Base-by-base conservation (phyloP, 2,888 invertebrate genomes). In the Ariolimax columbianus region DNA sequence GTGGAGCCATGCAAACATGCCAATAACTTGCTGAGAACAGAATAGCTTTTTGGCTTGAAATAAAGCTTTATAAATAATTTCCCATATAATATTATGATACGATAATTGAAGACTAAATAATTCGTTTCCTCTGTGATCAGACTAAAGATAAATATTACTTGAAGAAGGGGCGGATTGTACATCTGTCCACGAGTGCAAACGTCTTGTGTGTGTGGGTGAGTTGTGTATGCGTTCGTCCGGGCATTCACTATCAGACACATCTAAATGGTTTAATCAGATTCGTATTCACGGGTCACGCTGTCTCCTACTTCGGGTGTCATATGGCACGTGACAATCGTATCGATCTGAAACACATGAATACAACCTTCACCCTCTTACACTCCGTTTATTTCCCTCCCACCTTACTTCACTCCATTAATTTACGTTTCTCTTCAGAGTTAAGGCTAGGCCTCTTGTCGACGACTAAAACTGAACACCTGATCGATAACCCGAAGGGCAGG, bases 401-500 rank as follows among this genome's bases (percentile, higher is more conserved):
- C 33, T 75, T 75, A 73, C 33, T 75, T 36, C 75, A 4, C 51
- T 75, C 51, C 19, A 51, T 75, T 75, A 75, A 75, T 75, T 51
- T 75, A 75, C 75, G 17, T 51, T 75, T n/a, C 75, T 23, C 23
- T 51, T 17, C 47, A 17, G 0, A 0, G 30, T 36, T 51, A 47
- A 30, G 23, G 43, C 51, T 75, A 75, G 75, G 51, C 75, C 14
- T 7, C 75, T 51, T 33, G 30, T 55, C 36, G 30, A 30, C 75
- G 51, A 75, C 51, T 51, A 51, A 75, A 43, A 51, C 33, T 75
- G 33, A 36, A 47, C 33, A 51, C 51, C 17, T 36, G 51, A 75
- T 75, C 75, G 51, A 75, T 75, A 30, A 23, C 47, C 17, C 51
- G 51, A 51, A 51, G 33, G 51, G 75, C 33, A 33, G 75, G 33